Conservation (phyloP, 2,113 vertebrate genomes). For the Bubo bubo region DNA sequence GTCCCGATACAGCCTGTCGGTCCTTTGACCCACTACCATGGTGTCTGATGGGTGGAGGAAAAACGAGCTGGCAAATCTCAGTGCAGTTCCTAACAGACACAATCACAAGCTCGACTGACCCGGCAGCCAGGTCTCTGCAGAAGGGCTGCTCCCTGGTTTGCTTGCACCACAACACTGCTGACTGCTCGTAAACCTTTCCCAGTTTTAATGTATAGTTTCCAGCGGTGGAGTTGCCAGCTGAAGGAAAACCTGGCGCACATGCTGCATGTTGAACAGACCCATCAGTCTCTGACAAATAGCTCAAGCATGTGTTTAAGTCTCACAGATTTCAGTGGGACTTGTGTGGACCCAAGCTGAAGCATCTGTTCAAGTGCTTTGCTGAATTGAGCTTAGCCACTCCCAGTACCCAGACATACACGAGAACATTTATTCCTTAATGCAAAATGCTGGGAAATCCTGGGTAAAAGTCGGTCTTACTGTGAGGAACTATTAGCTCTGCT, state of each 20-base stretch:
- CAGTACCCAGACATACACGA: not conserved
- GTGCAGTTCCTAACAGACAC: not conserved
- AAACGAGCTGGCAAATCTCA: not conserved
- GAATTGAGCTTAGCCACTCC: not conserved
- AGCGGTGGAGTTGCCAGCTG: not conserved
- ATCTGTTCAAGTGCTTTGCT: not conserved
- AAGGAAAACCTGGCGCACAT: rapidly evolving
- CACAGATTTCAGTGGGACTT: not conserved
- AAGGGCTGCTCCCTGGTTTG: not conserved
- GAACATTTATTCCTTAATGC: not conserved
- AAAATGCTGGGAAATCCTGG: not conserved
- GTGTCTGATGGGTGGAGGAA: not conserved
- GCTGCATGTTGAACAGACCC: not conserved
- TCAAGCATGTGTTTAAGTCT: not conserved
- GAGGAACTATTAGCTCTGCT: not conserved
- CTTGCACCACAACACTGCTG: not conserved
- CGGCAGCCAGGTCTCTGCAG: not conserved
- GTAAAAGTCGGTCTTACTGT: not conserved
- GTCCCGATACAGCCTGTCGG: not conserved
- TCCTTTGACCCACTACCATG: not conserved
- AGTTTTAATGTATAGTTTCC: not conserved
- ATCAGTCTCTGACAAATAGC: not conserved
- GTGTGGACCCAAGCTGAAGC: not conserved
- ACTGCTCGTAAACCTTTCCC: not conserved
- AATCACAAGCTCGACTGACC: rapidly evolving